Percentiles rank a stretch among this genome's conserved stretches.
These are phyloP conservation scores for Chiloscyllium plagiosum DNA, from an alignment of 2,113 vertebrate species.

Conservation along the genomic window DNA sequence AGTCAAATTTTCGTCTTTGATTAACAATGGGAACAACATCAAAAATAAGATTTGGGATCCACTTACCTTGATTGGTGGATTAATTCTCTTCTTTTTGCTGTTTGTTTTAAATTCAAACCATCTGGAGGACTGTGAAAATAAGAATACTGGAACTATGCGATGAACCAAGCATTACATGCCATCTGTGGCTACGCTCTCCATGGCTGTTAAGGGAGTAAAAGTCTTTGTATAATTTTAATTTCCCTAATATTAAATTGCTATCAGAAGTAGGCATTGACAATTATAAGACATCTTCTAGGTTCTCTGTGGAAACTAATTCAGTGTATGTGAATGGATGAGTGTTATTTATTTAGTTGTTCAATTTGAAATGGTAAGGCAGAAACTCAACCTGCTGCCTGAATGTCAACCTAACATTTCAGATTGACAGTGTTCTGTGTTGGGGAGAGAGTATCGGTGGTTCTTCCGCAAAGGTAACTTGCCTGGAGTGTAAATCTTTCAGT, in stretches of 20 bases:
- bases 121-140: conserved; percentile 43
- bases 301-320: conserved; percentile 47
- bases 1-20: not conserved
- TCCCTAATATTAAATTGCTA: conserved; percentile 64
- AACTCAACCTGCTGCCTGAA: not conserved
- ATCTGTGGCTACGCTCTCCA: conserved; percentile 59
- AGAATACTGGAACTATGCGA: conserved; percentile 34
- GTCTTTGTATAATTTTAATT: conserved; percentile 68
- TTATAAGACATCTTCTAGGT: conserved; percentile 50
- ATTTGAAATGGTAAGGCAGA: conserved; percentile 45
- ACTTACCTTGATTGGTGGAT: not conserved
- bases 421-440: not conserved
- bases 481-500: not conserved
- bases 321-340: conserved; percentile 51
- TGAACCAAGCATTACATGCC: conserved; percentile 45
- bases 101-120: conserved; percentile 41
- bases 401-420: not conserved
- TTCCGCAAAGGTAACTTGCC: not conserved
- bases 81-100: not conserved
- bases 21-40: not conserved
- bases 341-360: conserved; percentile 53
- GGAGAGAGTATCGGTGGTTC: not conserved
- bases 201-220: conserved; percentile 56
- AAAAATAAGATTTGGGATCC: conserved; percentile 1
- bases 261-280: conserved; percentile 63